Evolutionary conservation across 1,140 invertebrate genomes (phyloP).

Genomic region (Apis laboriosa): DNA sequence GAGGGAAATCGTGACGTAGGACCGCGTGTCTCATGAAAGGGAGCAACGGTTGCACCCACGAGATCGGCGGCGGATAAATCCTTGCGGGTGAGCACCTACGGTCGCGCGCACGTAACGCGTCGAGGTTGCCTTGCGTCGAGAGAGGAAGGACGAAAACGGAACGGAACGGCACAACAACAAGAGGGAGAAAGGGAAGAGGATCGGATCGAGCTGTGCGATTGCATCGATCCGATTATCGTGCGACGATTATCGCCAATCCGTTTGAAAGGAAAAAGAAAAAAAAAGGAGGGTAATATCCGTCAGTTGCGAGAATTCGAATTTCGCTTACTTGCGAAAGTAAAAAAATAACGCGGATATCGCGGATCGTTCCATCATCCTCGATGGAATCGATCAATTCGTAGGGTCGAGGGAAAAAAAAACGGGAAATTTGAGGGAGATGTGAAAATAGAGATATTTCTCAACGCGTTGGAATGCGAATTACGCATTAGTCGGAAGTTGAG

Average conservation of each 20-base stretch:
- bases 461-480: conserved; percentile 37
- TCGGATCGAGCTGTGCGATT: conserved; percentile 37
- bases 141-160: conserved; percentile 58
- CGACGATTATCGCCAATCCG: neutral
- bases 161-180: neutral
- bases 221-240: neutral
- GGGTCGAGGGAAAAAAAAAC: too few relatives aligned
- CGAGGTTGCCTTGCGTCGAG: conserved; percentile 9
- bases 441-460: neutral
- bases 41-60: conserved; percentile 58
- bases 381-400: too few relatives aligned
- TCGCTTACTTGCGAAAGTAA: too few relatives aligned
- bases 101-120: conserved; percentile 32
- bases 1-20: conserved; percentile 53
- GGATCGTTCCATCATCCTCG: too few relatives aligned
- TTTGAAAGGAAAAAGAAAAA: neutral
- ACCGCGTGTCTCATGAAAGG: conserved; percentile 56
- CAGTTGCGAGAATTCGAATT: neutral
- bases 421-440: too few relatives aligned
- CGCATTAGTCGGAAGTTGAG: conserved; percentile 19
- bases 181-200: conserved; percentile 63
- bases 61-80: conserved; percentile 60
- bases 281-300: neutral
- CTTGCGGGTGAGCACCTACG: conserved; percentile 42
- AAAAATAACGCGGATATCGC: too few relatives aligned